A percentile compares a stretch with the other conserved stretches of the same genome.
These are phyloP conservation scores for Drosophila atroscutellata DNA, from an alignment of 2,888 invertebrate species.

Conservation along the genomic window DNA sequence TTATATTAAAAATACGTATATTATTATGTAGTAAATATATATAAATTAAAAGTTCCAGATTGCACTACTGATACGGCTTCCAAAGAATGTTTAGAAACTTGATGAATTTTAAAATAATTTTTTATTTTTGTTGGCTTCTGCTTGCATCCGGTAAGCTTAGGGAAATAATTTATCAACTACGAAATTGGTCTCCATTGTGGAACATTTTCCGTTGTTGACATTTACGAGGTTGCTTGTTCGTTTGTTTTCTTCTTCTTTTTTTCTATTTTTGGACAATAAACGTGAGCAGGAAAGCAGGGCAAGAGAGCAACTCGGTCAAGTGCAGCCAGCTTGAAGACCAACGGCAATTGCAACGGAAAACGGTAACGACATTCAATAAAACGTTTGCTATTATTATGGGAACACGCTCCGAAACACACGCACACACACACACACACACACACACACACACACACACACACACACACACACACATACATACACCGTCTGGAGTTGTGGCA, in stretches of 20 bases:
- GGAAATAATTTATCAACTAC: constrained; percentile 30
- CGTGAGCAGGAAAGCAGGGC: constrained; percentile 14
- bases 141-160: background rate
- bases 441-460: constrained; percentile 5
- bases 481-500: constrained; percentile 32
- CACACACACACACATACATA: constrained; percentile 7
- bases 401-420: constrained; percentile 20
- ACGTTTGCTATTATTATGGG: constrained; percentile 70
- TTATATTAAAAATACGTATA: background rate
- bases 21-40: background rate
- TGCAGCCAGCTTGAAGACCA: constrained; percentile 49
- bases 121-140: background rate
- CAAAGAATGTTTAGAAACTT: background rate
- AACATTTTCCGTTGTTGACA: constrained; percentile 25
- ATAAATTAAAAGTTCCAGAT: background rate
- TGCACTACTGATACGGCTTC: background rate
- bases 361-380: constrained; percentile 76
- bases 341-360: constrained; percentile 11
- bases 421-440: constrained; percentile 5
- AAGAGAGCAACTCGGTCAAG: constrained; percentile 46
- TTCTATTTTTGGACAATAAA: constrained; percentile 12
- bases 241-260: background rate
- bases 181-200: constrained; percentile 15
- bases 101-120: background rate
- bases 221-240: constrained; percentile 28